A percentile compares a stretch with the other conserved stretches of the same genome.
These are phyloP conservation scores for Amphimedon queenslandica DNA, from an alignment of 37 sponge, comb jelly and placozoan genomes.

Conservation along the genomic window DNA sequence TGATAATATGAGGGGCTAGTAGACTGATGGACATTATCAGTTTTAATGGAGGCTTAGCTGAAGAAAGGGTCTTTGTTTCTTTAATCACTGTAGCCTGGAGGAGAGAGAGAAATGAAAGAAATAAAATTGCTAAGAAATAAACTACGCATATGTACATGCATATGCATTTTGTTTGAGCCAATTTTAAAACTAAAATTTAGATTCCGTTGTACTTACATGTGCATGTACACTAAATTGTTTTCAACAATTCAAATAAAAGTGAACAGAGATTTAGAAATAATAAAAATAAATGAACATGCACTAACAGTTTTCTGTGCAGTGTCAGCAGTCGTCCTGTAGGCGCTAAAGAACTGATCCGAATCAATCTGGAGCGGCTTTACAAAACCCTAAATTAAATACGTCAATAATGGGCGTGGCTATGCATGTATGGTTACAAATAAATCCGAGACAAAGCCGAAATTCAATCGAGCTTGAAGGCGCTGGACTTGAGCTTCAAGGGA, in stretches of 20 bases:
- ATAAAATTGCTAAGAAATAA: background rate
- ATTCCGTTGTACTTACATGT: too few relatives aligned
- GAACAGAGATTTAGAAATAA: too few relatives aligned
- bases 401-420: background rate
- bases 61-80: too few relatives aligned
- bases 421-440: conserved; percentile 25
- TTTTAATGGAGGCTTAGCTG: too few relatives aligned
- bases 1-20: conserved; percentile 36
- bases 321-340: conserved; percentile 49
- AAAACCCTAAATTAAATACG: conserved; percentile 27
- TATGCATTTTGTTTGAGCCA: too few relatives aligned
- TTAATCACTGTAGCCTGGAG: conserved; percentile 47
- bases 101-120: background rate
- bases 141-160: too few relatives aligned
- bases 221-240: too few relatives aligned
- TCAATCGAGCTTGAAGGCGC: conserved; percentile 22
- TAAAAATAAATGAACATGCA: too few relatives aligned
- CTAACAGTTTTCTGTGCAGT: conserved; percentile 56
- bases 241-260: too few relatives aligned
- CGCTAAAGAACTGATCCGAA: conserved; percentile 7
- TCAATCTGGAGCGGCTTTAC: conserved; percentile 36
- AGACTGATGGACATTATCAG: too few relatives aligned
- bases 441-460: conserved; percentile 28
- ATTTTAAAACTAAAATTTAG: too few relatives aligned
- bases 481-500: conserved; percentile 21